Base-by-base conservation (phyloP, 1,140 invertebrate species). In the Drosophila fuyamai region DNA sequence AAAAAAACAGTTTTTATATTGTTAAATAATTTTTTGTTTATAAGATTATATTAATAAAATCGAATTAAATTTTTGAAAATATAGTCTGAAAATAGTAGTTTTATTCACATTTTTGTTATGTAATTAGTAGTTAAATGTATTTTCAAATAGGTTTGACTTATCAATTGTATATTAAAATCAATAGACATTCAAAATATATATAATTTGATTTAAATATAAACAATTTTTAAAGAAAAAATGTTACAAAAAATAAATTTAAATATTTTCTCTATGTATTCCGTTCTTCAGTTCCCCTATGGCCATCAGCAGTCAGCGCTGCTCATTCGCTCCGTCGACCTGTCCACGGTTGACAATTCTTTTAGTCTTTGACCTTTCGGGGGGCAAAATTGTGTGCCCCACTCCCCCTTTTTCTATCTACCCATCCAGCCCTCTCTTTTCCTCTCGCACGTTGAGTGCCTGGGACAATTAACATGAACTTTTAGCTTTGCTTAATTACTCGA, bases 401-500 rank as follows among this genome's bases (percentile, higher is more conserved):
- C 38, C 29, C 40, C 23, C 47, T 59, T 48, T 71, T 2, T 0
- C 47, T 44, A 32, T 47, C 10, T n/a, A 9, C 27, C 36, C 29
- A 10, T n/a, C 8, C n/a, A 32, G 47, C 41, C 47, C 35, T 47
- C 57, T 48, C 47, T 63, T 23, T 57, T 35, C 40, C 44, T 7
- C 43, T 54, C 4, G 10, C 14, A 29, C 18, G 75, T 35, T 60
- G 56, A 62, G 40, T 61, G 75, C 70, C 62, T 83, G 76, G 83
- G 83, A 89, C 83, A 88, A 88, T 88, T 88, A 88, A 89, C 83
- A 88, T 88, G 83, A 88, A 88, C 80, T 88, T 88, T 88, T 89
- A 89, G 83, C 83, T 88, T 89, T 88, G 84, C 83, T 88, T 88
- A 88, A 88, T 88, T 88, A 88, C 84, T 88, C 59, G 46, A 83